Base-by-base conservation (phyloP, 2,797 vertebrate genomes). In the Anabacerthia variegaticeps region DNA sequence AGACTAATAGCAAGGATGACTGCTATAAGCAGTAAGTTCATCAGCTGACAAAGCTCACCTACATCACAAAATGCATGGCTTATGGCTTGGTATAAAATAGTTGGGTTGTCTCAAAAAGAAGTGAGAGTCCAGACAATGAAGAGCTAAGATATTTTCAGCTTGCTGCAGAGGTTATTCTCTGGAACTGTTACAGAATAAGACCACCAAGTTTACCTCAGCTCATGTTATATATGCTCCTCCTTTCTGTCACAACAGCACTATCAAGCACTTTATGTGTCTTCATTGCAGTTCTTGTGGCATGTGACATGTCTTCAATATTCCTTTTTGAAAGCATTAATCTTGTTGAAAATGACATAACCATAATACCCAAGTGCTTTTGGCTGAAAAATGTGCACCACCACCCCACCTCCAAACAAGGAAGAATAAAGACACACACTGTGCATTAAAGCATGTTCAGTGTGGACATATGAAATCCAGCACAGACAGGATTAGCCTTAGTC, bases 371-470 rank as follows among this genome's bases (percentile, higher is more conserved):
- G 12, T 61, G 18, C 11, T 63, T 65, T 56, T 10, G n/a, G 15
- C 32, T 83, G 24, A 77, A 94, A 90, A 54, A 55, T 39, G 12
- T 14, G 13, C 28, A n/a, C 32, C 14, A 46, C 2, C 26, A 43
- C 1, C 6, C 7, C 13, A 6, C 2, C 1, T 23, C 1, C 15
- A 41, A 52, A 22, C 34, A 32, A 69, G 7, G 21, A n/a, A 46
- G 27, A 39, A n/a, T 19, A 46, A 49, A 83, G 20, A 46, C 15
- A 43, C 8, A 49, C 4, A 18, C 2, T 39, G 32, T n/a, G 6
- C 1, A 1, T 61, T 85, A 79, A 68, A 56, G 5, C 55, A 7
- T 39, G 21, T 58, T 77, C 37, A 30, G 10, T 10, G 10, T 19
- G 37, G 6, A 7, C 10, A 8, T 51, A 26, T 2, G 14, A 73